Evolutionary conservation across 2,888 invertebrate genomes (phyloP).

Genomic region (Metallyticus violacea): DNA sequence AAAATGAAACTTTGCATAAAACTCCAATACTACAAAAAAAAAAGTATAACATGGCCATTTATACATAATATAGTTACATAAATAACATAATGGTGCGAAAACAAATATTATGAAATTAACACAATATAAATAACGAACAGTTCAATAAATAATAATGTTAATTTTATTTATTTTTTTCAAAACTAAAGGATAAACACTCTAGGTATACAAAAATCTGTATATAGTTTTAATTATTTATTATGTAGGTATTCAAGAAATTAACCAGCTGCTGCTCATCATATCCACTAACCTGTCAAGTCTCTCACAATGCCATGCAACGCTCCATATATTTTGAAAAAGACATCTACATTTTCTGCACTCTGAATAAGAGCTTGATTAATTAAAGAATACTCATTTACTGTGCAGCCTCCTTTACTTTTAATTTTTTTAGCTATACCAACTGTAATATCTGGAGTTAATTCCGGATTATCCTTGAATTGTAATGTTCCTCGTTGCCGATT

Average conservation of each 20-base stretch:
- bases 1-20: conserved; percentile 32
- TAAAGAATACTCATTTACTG: conserved; percentile 41
- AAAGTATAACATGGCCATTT: too few relatives aligned
- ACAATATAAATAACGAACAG: neutral
- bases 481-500: neutral
- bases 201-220: too few relatives aligned
- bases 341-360: conserved; percentile 45
- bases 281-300: conserved; percentile 49
- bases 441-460: neutral
- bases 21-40: too few relatives aligned
- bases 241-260: neutral
- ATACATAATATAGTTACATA: too few relatives aligned
- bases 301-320: conserved; percentile 52
- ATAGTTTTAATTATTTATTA: too few relatives aligned
- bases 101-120: too few relatives aligned
- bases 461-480: neutral
- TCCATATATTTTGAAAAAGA: conserved; percentile 46
- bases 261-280: neutral
- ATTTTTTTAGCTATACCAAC: conserved; percentile 18
- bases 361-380: conserved; percentile 49
- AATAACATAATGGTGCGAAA: too few relatives aligned
- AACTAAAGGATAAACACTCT: too few relatives aligned
- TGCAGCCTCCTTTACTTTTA: conserved; percentile 22
- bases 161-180: neutral
- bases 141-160: neutral